Percentiles rank a stretch among this genome's conserved stretches.
Conservation (phyloP, 64 coral and sea anemone genomes). For the Montipora foliosa region DNA sequence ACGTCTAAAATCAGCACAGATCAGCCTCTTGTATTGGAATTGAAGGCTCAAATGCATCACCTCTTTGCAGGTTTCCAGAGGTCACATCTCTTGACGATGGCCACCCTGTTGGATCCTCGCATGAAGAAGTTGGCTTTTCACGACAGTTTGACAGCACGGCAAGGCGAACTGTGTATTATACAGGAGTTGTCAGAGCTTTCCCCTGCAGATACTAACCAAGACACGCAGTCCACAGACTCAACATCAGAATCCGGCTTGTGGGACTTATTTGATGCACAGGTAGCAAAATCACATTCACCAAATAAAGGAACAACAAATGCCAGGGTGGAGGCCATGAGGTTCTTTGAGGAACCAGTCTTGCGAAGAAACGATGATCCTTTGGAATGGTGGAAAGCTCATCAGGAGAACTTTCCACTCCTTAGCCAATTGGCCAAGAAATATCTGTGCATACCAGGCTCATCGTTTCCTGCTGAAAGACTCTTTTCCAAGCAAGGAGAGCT, state of each 20-base stretch:
- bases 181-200: slow-evolving; percentile 33
- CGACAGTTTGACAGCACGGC: not conserved
- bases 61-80: slow-evolving; percentile 3
- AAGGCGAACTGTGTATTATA: slow-evolving; percentile 14
- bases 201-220: slow-evolving; percentile 28
- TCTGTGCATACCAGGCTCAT: slow-evolving; percentile 24
- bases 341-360: slow-evolving; percentile 19
- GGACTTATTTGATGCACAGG: slow-evolving; percentile 45
- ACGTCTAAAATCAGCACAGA: slow-evolving; percentile 19
- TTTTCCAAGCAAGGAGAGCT: slow-evolving; percentile 39
- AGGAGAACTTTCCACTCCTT: not conserved
- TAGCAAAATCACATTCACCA: slow-evolving; percentile 13
- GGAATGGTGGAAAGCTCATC: slow-evolving; percentile 22
- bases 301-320: not conserved
- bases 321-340: slow-evolving; percentile 11
- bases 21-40: not conserved
- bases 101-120: slow-evolving; percentile 42
- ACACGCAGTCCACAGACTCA: not conserved
- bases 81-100: not conserved
- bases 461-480: slow-evolving; percentile 12
- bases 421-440: slow-evolving; percentile 33
- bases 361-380: slow-evolving; percentile 28
- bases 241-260: slow-evolving; percentile 6
- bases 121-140: slow-evolving; percentile 47
- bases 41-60: slow-evolving; percentile 20